Evolutionary conservation across 2,113 vertebrate genomes (phyloP).

Genomic region (human (Homo sapiens)): GRCh38 chr1:243714001-243714500

Average conservation of each 20-base stretch:
- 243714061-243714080: slow-evolving; percentile 93
- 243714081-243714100: slow-evolving; percentile 95
- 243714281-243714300: slow-evolving; percentile 82
- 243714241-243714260: slow-evolving; percentile 88
- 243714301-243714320: slow-evolving; percentile 83
- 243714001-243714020: slow-evolving; percentile 89
- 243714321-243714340: slow-evolving; percentile 82
- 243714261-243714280: slow-evolving; percentile 84
- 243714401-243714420: slow-evolving; percentile 45
- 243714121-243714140: slow-evolving; percentile 98
- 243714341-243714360: slow-evolving; percentile 69
- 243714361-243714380: slow-evolving; percentile 42
- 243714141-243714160: slow-evolving; percentile 94
- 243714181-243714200: slow-evolving; percentile 90
- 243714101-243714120: slow-evolving; percentile 97
- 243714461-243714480: background rate
- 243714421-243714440: slow-evolving; percentile 51
- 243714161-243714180: slow-evolving; percentile 94
- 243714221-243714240: slow-evolving; percentile 88
- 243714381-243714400: background rate
- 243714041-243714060: slow-evolving; percentile 92
- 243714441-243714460: background rate
- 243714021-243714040: slow-evolving; percentile 89
- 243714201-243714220: slow-evolving; percentile 89
- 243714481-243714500: slow-evolving; percentile 12